phyloP scores from a whole-genome alignment of 2,113 vertebrate species.

The Gobio gobio region DNA sequence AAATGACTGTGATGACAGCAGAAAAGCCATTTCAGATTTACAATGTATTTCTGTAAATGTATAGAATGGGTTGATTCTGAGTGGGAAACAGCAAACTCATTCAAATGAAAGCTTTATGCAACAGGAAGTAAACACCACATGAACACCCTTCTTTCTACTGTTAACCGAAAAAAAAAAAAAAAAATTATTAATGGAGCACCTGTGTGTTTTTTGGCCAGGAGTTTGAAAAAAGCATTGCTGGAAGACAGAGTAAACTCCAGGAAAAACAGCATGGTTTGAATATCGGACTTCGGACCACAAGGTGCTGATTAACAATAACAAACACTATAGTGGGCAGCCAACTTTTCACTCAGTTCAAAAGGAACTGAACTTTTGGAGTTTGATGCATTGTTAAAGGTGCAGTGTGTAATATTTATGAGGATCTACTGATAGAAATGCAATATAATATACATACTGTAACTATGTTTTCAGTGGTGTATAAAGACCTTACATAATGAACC shows the following conservation, averaged over 20 bases:
- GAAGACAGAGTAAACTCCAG: conserved; percentile 13
- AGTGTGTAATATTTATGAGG: no score
- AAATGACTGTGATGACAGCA: conserved; percentile 51
- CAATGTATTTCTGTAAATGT: conserved; percentile 44
- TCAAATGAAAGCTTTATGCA: conserved; percentile 11
- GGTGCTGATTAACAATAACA: conserved; percentile 25
- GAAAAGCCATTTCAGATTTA: conserved; percentile 54
- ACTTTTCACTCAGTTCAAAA: neutral
- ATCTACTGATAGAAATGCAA: no score
- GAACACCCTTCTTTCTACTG: neutral
- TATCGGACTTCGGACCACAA: conserved; percentile 3
- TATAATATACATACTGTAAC: no score
- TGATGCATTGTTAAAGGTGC: neutral
- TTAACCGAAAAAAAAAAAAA: neutral
- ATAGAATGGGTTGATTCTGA: conserved; percentile 40
- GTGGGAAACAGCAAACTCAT: conserved; percentile 37
- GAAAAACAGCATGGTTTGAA: conserved; percentile 11
- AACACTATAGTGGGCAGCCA: neutral
- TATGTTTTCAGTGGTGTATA: no score
- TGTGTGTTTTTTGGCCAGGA: neutral
- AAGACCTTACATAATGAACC: no score
- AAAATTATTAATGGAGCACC: neutral
- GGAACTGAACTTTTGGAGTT: neutral
- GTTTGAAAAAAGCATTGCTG: conserved; percentile 17
- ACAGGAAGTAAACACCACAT: neutral